Percentiles rank a stretch among this genome's conserved stretches.
Conservation (phyloP, 2,797 vertebrate genomes). For the Antrozous pallidus region DNA sequence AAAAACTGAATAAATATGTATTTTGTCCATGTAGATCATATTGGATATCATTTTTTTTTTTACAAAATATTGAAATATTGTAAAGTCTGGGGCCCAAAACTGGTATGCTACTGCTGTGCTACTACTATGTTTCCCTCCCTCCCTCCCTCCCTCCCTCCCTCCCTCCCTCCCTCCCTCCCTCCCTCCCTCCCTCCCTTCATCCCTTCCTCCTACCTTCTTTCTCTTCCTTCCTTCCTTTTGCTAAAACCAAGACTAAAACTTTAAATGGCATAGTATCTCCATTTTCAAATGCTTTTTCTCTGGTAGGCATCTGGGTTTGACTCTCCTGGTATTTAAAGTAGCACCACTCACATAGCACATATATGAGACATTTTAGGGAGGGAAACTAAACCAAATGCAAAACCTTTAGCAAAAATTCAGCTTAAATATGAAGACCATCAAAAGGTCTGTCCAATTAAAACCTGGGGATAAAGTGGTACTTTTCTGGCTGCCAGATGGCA, state of each 20-base stretch:
- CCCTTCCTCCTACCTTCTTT: too few species aligned
- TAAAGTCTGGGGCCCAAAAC: background rate
- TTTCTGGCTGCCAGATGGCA: background rate
- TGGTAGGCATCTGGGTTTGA: slow-evolving; percentile 38
- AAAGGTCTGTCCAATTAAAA: background rate
- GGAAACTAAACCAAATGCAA: slow-evolving; percentile 6
- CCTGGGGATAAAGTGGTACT: background rate
- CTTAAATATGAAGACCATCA: background rate
- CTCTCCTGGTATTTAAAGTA: slow-evolving; percentile 47
- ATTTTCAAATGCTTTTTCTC: slow-evolving; percentile 51
- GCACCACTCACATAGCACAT: background rate
- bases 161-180: too few species aligned
- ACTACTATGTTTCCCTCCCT: background rate
- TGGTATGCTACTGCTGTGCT: background rate
- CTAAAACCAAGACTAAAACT: background rate
- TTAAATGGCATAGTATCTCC: background rate
- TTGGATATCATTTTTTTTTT: background rate
- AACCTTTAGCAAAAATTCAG: background rate
- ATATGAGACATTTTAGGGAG: background rate
- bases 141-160: too few species aligned
- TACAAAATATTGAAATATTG: background rate
- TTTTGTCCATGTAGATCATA: background rate
- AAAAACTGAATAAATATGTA: background rate
- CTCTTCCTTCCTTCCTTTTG: too few species aligned
- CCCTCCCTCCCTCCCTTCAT: too few species aligned